Evolutionary conservation across 2,113 vertebrate species (phyloP).

Genomic region (Anoplopoma fimbria): DNA sequence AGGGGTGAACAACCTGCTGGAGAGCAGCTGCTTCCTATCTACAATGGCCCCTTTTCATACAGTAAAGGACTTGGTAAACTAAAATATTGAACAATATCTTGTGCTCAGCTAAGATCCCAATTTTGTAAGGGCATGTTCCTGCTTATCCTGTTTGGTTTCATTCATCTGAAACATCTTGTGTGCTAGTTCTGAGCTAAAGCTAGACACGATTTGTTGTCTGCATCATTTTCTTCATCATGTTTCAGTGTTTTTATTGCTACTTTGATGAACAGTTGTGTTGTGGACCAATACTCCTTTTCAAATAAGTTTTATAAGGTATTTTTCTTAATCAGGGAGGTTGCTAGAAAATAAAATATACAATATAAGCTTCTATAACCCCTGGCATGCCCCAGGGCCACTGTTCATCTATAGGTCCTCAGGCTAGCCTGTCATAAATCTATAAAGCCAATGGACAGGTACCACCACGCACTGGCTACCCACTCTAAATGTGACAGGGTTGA

Average conservation of each 20-base stretch:
- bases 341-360: slow-evolving; percentile 21
- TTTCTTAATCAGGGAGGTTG: not conserved
- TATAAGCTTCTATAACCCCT: slow-evolving; percentile 3
- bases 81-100: not conserved
- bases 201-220: not conserved
- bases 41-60: slow-evolving; percentile 30
- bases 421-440: slow-evolving; percentile 19
- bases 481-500: slow-evolving; percentile 30
- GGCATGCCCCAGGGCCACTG: not conserved
- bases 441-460: slow-evolving; percentile 7
- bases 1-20: slow-evolving; percentile 14
- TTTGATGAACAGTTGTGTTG: not conserved
- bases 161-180: slow-evolving; percentile 8
- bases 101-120: not conserved
- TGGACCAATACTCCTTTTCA: not conserved
- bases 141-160: not conserved
- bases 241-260: not conserved
- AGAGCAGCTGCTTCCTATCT: slow-evolving; percentile 20
- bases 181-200: not conserved
- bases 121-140: not conserved
- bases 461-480: not conserved
- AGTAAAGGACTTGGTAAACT: slow-evolving; percentile 4
- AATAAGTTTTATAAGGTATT: not conserved
- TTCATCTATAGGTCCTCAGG: not conserved
- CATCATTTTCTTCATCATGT: not conserved